phyloP scores from a whole-genome alignment of 2,888 invertebrate genomes.

The Meteorus colon region DNA sequence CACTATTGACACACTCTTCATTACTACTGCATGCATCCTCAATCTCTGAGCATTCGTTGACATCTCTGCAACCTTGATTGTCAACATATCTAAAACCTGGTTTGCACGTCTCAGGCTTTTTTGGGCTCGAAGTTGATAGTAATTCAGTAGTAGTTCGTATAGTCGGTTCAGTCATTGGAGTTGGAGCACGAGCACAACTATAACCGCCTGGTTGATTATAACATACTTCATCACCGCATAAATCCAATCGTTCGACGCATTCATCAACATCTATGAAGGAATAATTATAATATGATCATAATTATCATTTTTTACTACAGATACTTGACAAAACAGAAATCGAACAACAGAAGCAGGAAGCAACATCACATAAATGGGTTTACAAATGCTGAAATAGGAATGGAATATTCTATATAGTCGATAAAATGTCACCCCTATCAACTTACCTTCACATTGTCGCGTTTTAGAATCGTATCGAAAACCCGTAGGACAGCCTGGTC shows the following conservation, averaged over 20 bases:
- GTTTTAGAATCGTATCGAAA: slow-evolving; percentile 65
- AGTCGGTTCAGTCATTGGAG: slow-evolving; percentile 57
- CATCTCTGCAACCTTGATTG: slow-evolving; percentile 74
- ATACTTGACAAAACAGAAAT: background rate
- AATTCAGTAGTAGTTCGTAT: slow-evolving; percentile 35
- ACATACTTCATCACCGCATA: slow-evolving; percentile 78
- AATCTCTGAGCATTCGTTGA: slow-evolving; percentile 80
- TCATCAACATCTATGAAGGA: slow-evolving; percentile 83
- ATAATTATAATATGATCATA: background rate
- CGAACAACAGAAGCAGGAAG: slow-evolving; percentile 13
- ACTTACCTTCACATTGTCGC: slow-evolving; percentile 63
- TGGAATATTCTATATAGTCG: background rate
- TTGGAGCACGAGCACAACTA: slow-evolving; percentile 74
- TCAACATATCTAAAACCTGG: slow-evolving; percentile 57
- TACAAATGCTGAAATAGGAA: slow-evolving; percentile 13
- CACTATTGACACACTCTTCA: slow-evolving; percentile 81
- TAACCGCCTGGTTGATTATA: slow-evolving; percentile 81
- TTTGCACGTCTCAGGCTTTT: slow-evolving; percentile 50
- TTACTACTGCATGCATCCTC: slow-evolving; percentile 77
- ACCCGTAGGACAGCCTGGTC: slow-evolving; percentile 67
- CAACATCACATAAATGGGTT: slow-evolving; percentile 5
- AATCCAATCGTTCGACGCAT: slow-evolving; percentile 79
- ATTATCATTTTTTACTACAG: background rate
- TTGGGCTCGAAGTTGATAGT: slow-evolving; percentile 31
- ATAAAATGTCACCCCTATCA: background rate